Evolutionary conservation across 1,140 invertebrate genomes (phyloP).

Genomic region (Conus ventricosus): DNA sequence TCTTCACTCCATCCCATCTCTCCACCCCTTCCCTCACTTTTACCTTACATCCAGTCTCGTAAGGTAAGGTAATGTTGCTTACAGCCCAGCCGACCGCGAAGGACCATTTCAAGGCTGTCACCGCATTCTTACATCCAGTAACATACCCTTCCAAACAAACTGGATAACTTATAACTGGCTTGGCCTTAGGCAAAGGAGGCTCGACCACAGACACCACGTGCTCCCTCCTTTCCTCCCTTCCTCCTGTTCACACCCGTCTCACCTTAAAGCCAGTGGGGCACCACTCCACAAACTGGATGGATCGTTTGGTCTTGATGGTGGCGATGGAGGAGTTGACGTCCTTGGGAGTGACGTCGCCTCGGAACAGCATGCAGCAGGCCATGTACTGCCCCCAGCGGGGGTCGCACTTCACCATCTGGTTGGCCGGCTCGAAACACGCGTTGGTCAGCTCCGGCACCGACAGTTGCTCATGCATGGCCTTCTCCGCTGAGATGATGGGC

Average conservation of each 20-base stretch:
- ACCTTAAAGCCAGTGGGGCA: constrained; percentile 85
- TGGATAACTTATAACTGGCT: no score
- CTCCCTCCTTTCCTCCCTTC: not conserved
- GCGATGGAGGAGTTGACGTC: constrained; percentile 90
- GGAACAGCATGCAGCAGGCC: constrained; percentile 68
- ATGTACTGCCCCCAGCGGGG: constrained; percentile 89
- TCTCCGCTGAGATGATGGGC: constrained; percentile 89
- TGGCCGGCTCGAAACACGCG: constrained; percentile 88
- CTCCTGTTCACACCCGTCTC: not conserved
- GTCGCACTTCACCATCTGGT: constrained; percentile 96
- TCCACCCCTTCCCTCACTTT: no score
- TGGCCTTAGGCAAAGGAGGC: no score
- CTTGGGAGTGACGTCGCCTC: constrained; percentile 76
- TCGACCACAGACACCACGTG: not conserved
- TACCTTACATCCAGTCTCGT: no score
- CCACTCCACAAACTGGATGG: constrained; percentile 93
- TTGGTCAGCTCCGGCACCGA: constrained; percentile 78
- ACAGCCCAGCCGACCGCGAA: no score
- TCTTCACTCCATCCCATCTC: no score
- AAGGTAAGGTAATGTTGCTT: no score
- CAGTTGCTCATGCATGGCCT: constrained; percentile 90
- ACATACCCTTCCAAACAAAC: not conserved
- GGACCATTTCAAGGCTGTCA: no score
- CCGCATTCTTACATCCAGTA: not conserved
- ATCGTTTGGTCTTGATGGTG: constrained; percentile 85